phyloP scores from a whole-genome alignment of 1,140 invertebrate species.

The Philotrypesis tridentata region DNA sequence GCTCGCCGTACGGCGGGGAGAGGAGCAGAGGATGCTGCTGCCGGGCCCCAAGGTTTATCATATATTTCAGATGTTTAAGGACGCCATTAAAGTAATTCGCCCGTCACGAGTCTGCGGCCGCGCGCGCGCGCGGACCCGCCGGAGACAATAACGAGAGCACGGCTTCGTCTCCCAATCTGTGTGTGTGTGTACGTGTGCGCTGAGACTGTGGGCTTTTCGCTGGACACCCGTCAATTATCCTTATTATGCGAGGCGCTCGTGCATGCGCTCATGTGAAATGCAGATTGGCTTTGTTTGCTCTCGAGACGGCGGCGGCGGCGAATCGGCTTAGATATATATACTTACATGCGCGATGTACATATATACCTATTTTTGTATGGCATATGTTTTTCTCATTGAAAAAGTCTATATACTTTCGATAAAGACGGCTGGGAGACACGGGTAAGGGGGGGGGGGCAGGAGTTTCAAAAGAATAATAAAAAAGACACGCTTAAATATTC shows the following conservation, averaged over 20 bases:
- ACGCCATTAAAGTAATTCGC: slow-evolving; percentile 50
- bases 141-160: slow-evolving; percentile 36
- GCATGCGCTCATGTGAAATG: not conserved
- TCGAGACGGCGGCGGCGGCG: not conserved
- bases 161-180: too few relatives aligned
- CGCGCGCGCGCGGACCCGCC: too few relatives aligned
- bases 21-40: not conserved
- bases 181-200: too few relatives aligned
- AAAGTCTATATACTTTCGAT: not conserved
- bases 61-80: slow-evolving; percentile 50
- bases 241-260: slow-evolving; percentile 10
- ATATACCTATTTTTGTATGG: not conserved
- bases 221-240: slow-evolving; percentile 41
- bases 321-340: not conserved
- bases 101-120: slow-evolving; percentile 29
- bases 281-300: not conserved
- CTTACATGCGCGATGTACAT: too few relatives aligned
- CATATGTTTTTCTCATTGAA: not conserved
- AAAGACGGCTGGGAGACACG: not conserved
- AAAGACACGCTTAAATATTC: not conserved
- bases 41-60: slow-evolving; percentile 34
- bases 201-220: not conserved
- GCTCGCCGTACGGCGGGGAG: too few relatives aligned
- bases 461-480: not conserved
- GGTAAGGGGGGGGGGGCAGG: not conserved